Evolutionary conservation across 2,797 vertebrate species (phyloP), one percentile per base, ranked within the genome.

Genomic region (Mionectes olivaceus): DNA sequence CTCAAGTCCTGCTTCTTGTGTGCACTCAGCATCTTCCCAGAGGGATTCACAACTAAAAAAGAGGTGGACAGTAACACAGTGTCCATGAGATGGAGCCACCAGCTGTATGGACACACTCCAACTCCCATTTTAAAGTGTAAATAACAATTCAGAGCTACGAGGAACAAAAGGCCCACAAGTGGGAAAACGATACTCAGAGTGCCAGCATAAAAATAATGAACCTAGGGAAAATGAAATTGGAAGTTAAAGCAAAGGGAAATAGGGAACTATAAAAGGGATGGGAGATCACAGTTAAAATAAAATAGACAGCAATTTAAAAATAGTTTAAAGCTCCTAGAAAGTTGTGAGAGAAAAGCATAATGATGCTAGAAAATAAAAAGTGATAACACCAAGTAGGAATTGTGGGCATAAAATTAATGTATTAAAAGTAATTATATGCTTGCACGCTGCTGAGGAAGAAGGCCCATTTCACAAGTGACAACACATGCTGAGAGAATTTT

Each of bases 201-300:
- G 60, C 46, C 80, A 77, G 39, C 24, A 71, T 71, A 59, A 79
- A 92, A 93, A 88, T 88, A 94, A 95, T 86, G 83, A 94, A 68
- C 37, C 37, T 4, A 53, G 57, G 49, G 63, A 92, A 95, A 92
- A 79, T 10, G 33, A 95, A 92, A 95, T 93, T 93, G 93, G 92
- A 89, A 87, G 52, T 37, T 77, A 70, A 90, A 87, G 33, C 43
- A 80, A 46, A 80, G 86, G 93, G 93, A 88, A 95, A 93, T 85
- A 61, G 55, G 39, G 33, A 84, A 60, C 39, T 82, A 67, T 90
- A 93, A 96, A 84, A 79, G 25, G 41, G 56, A 69, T 73, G 47
- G 69, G 70, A 83, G 55, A 93, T 69, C 2, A 6, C 44, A 90
- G 74, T 68, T 89, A 63, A 91, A 95, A 90, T 79, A 91, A 89